These are phyloP conservation scores for Porites australiensis DNA, from an alignment of 64 coral and sea anemone species.

Conservation along the genomic window DNA sequence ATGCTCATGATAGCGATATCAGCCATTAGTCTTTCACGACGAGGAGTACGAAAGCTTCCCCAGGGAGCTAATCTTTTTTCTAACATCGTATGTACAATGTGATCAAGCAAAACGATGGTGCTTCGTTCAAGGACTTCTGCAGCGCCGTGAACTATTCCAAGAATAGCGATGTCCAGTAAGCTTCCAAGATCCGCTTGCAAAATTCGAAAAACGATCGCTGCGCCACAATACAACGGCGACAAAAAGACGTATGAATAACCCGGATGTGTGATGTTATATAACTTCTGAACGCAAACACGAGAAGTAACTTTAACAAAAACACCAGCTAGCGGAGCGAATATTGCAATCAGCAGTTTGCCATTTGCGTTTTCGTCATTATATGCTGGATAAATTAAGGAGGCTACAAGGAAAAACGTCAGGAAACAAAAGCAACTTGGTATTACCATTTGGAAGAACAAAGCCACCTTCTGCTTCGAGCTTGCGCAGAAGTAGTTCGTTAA, in stretches of 20 bases:
- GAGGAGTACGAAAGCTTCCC: slow-evolving; percentile 8
- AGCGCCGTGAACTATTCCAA: slow-evolving; percentile 32
- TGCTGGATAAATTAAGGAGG: neutral
- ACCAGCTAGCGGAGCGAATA: neutral
- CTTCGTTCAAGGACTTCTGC: neutral
- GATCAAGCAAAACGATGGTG: slow-evolving; percentile 1
- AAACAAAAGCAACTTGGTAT: neutral
- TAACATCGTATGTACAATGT: neutral
- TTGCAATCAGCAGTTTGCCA: slow-evolving; percentile 1
- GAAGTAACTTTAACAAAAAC: neutral
- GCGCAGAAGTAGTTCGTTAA: neutral
- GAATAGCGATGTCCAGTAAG: neutral
- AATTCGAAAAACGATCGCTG: neutral
- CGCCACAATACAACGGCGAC: neutral
- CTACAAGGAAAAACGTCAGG: neutral
- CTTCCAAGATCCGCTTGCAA: slow-evolving; percentile 19
- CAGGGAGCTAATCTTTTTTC: neutral
- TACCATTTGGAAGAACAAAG: neutral
- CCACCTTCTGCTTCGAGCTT: neutral
- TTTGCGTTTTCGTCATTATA: neutral
- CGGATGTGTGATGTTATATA: slow-evolving; percentile 3
- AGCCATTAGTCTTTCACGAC: slow-evolving; percentile 26
- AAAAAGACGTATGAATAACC: slow-evolving; percentile 1
- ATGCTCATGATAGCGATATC: slow-evolving; percentile 29
- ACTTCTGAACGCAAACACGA: neutral